A percentile compares a stretch with the other conserved stretches of the same genome.
Evolutionary conservation across 1,140 invertebrate genomes (phyloP).

Genomic region (Aphidius gifuensis): DNA sequence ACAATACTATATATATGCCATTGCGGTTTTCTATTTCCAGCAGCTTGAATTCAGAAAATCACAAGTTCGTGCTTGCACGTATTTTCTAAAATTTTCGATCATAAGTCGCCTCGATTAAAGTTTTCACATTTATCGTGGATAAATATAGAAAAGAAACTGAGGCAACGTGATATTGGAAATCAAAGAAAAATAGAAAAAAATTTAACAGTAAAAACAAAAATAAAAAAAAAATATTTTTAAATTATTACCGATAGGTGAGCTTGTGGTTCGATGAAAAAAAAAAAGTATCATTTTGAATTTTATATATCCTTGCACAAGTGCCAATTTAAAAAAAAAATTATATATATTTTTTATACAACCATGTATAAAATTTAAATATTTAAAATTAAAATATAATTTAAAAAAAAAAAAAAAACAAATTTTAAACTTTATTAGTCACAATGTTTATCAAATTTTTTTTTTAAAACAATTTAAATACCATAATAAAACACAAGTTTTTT

Average conservation of each 20-base stretch:
- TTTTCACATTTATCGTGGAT: not conserved
- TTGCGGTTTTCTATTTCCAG: conserved; percentile 18
- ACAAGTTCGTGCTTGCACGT: conserved; percentile 19
- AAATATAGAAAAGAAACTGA: not conserved
- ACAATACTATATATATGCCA: not conserved
- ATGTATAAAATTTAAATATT: too few species aligned
- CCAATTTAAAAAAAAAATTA: too few species aligned
- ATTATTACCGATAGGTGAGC: too few species aligned
- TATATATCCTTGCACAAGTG: too few species aligned
- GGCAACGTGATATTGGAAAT: not conserved
- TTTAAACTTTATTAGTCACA: too few species aligned
- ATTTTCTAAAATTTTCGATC: conserved; percentile 18
- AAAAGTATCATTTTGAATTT: not conserved
- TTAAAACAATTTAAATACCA: too few species aligned
- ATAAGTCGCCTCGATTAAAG: conserved; percentile 20
- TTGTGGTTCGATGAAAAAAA: not conserved
- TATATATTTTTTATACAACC: too few species aligned
- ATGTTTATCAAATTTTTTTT: too few species aligned
- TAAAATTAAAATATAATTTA: too few species aligned
- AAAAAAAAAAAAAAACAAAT: not conserved
- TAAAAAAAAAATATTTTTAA: too few species aligned
- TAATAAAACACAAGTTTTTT: too few species aligned
- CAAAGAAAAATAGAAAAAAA: not conserved
- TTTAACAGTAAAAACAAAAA: not conserved
- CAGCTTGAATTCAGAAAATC: conserved; percentile 23